phyloP scores from a whole-genome alignment of 2,797 vertebrate genomes.

The Spheniscus humboldti region DNA sequence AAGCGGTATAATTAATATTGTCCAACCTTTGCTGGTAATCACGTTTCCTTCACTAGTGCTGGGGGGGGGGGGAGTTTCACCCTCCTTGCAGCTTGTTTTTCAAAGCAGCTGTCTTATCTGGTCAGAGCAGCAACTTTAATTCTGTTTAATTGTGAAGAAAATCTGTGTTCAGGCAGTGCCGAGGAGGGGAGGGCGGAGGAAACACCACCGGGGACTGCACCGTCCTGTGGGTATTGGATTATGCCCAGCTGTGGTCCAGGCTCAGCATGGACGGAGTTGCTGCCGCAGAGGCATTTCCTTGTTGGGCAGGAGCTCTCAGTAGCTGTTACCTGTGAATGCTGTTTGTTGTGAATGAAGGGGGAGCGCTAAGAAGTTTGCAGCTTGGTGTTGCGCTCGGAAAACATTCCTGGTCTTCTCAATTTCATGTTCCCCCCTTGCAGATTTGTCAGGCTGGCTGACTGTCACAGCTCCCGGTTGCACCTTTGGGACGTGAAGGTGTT shows the following conservation, averaged over 20 bases:
- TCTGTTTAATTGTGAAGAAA: background rate
- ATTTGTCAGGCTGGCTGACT: accelerated
- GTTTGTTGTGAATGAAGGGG: background rate
- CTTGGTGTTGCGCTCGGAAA: background rate
- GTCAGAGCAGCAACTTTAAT: background rate
- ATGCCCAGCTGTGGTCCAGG: background rate
- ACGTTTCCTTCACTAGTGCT: background rate
- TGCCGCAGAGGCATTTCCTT: background rate
- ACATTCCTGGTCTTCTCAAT: background rate
- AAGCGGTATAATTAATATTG: background rate
- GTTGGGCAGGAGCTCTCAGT: background rate
- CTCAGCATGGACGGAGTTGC: background rate
- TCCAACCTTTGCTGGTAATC: background rate
- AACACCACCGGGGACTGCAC: background rate
- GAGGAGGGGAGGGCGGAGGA: background rate
- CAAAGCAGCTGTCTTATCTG: background rate
- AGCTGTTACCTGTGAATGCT: background rate
- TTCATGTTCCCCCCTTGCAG: background rate
- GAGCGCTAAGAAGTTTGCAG: background rate
- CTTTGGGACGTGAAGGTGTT: background rate
- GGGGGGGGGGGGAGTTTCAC: background rate
- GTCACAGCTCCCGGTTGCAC: background rate
- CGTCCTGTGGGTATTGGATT: accelerated
- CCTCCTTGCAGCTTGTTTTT: background rate
- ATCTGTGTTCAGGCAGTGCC: background rate